A percentile compares a stretch with the other conserved stretches of the same genome.
phyloP scores from a whole-genome alignment of 2,888 invertebrate species.

The Hemistola chrysoprasaria region DNA sequence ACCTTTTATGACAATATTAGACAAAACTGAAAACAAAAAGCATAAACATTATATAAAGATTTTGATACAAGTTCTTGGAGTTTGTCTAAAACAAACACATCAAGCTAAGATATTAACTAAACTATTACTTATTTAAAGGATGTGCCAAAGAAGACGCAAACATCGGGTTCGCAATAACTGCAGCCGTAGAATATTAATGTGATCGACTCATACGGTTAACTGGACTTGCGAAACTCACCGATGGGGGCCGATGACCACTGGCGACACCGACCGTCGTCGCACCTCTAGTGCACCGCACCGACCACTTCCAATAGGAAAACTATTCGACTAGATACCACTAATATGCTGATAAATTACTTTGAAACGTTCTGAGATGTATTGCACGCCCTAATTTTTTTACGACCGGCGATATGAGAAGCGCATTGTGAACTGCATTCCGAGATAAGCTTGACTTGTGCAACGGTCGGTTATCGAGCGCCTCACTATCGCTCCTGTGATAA shows the following conservation, averaged over 20 bases:
- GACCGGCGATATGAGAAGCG: conserved; percentile 52
- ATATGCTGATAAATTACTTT: conserved; percentile 25
- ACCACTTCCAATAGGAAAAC: conserved; percentile 46
- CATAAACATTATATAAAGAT: too few relatives aligned
- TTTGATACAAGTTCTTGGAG: too few relatives aligned
- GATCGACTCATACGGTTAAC: conserved; percentile 72
- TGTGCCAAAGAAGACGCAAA: conserved; percentile 45
- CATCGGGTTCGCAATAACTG: conserved; percentile 66
- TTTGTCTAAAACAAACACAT: neutral
- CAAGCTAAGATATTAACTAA: too few relatives aligned
- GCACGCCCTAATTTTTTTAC: conserved; percentile 45
- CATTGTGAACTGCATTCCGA: conserved; percentile 63
- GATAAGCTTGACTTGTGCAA: conserved; percentile 65
- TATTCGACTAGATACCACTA: conserved; percentile 41
- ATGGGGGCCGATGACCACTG: conserved; percentile 75
- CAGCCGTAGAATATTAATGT: conserved; percentile 76
- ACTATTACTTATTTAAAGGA: conserved; percentile 11
- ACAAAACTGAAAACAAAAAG: too few relatives aligned
- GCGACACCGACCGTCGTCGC: conserved; percentile 47
- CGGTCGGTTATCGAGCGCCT: conserved; percentile 54
- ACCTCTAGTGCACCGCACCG: conserved; percentile 42
- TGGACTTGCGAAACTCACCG: conserved; percentile 79
- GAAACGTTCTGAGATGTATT: conserved; percentile 29
- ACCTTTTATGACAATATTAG: conserved; percentile 34
- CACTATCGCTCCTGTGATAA: conserved; percentile 66